phyloP scores from a whole-genome alignment of 2,113 vertebrate genomes.

The Polypterus senegalus region DNA sequence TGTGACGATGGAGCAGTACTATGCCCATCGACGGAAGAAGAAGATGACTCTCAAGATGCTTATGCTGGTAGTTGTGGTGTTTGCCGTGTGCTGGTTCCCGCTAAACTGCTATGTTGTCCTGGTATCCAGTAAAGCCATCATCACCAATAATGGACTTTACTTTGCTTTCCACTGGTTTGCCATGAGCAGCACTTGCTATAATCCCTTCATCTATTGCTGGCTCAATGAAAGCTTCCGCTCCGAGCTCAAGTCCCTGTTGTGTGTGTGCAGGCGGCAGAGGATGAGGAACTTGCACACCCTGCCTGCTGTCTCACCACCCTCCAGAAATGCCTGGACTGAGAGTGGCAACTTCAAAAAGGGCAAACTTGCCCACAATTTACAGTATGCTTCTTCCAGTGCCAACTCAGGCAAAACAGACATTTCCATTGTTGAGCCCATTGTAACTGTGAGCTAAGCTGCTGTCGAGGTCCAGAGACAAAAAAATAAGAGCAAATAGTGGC shows the following conservation, averaged over 20 bases:
- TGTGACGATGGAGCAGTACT: slow-evolving; percentile 55
- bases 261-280: slow-evolving; percentile 21
- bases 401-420: slow-evolving; percentile 29
- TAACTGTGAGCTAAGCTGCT: slow-evolving; percentile 26
- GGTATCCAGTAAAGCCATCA: slow-evolving; percentile 52
- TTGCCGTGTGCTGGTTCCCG: slow-evolving; percentile 57
- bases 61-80: slow-evolving; percentile 53
- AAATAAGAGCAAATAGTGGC: no score
- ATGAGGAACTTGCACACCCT: slow-evolving; percentile 16
- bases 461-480: no score
- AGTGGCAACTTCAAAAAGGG: slow-evolving; percentile 13
- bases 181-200: slow-evolving; percentile 64
- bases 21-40: slow-evolving; percentile 52
- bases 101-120: slow-evolving; percentile 57
- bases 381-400: slow-evolving; percentile 13
- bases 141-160: slow-evolving; percentile 48
- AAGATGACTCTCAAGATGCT: slow-evolving; percentile 62
- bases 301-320: slow-evolving; percentile 18
- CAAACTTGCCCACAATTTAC: slow-evolving; percentile 13
- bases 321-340: slow-evolving; percentile 18
- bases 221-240: slow-evolving; percentile 51
- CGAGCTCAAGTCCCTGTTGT: slow-evolving; percentile 38
- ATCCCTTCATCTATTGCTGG: slow-evolving; percentile 66
- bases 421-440: slow-evolving; percentile 26
- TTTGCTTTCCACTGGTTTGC: slow-evolving; percentile 61